These are phyloP conservation scores for Diachrysia chrysitis DNA, from an alignment of 2,888 invertebrate species.

Conservation along the genomic window DNA sequence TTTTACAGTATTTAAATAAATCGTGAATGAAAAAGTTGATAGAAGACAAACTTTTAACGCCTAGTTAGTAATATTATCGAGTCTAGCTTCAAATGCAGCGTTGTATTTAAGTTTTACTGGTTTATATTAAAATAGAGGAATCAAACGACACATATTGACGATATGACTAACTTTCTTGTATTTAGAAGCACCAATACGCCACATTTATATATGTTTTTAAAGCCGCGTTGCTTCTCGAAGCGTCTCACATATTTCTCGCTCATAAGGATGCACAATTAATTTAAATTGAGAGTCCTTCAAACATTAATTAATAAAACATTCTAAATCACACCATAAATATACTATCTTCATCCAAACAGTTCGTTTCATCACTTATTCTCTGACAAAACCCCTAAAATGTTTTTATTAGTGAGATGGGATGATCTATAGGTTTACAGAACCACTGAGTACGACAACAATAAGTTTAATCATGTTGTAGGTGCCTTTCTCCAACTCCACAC, in stretches of 20 bases:
- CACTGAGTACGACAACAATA: background rate
- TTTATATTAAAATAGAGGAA: background rate
- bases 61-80: conserved; percentile 34
- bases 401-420: background rate
- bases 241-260: background rate
- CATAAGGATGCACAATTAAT: background rate
- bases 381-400: background rate
- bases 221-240: background rate
- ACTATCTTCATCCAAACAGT: background rate
- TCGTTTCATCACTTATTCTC: background rate
- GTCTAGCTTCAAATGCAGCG: conserved; percentile 57
- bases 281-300: background rate
- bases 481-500: background rate
- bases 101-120: background rate
- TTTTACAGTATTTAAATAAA: conserved; percentile 46
- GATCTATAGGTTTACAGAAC: background rate
- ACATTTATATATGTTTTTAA: background rate
- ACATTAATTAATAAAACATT: background rate
- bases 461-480: background rate
- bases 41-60: conserved; percentile 42
- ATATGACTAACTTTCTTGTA: background rate
- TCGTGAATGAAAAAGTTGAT: conserved; percentile 30
- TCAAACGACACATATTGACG: background rate
- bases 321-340: background rate
- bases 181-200: background rate